Base-by-base conservation (phyloP, 2,113 vertebrate genomes). In the Pseudolaguvia tuberculata region DNA sequence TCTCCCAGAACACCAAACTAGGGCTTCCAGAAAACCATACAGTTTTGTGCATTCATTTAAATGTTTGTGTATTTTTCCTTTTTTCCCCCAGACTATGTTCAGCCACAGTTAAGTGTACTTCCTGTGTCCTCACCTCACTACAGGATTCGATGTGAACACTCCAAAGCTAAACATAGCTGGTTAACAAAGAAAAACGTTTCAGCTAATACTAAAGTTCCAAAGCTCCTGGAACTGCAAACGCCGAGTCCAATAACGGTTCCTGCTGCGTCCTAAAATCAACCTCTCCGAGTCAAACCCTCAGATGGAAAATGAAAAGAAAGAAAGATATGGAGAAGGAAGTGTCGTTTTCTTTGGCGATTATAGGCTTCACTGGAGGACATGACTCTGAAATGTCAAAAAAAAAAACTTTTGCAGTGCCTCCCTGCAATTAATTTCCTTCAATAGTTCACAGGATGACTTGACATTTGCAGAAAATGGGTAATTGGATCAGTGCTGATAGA, bases 311-410 rank as follows among this genome's bases (percentile, higher is more conserved):
- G 35, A 9, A 66, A 52, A 63, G 48, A 42, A 68, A 45, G 4
- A 17, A 48, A 27, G 18, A 20, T 65, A 15, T 58, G 73, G 45
- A 72, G 20, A 48, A 35, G 50, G 25, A 31, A 52, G 63, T 31
- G 61, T 3, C 52, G 75, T 17, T 77, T 59, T 63, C 63, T 58
- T 21, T 31, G 70, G 70, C 70, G 78, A 79, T 71, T 77, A 70
- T 6, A 71, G 78, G 61, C 72, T 80, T 56, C 57, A 56, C 69
- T 42, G 47, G 39, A 57, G 65, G 61, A 68, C 58, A 74, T 39
- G 35, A 5, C 35, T 57, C 68, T 29, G 75, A 80, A 82, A 82
- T 80, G 81, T 82, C 78, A 82, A 35, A 82, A 73, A 68, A 81
- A 45, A 76, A 74, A 52, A 57, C 45, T 72, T 68, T 75, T 69